Percentiles rank a stretch among this genome's conserved stretches.
These are phyloP conservation scores for Poecilia velifera DNA, from an alignment of 2,797 vertebrate genomes.

Conservation along the genomic window DNA sequence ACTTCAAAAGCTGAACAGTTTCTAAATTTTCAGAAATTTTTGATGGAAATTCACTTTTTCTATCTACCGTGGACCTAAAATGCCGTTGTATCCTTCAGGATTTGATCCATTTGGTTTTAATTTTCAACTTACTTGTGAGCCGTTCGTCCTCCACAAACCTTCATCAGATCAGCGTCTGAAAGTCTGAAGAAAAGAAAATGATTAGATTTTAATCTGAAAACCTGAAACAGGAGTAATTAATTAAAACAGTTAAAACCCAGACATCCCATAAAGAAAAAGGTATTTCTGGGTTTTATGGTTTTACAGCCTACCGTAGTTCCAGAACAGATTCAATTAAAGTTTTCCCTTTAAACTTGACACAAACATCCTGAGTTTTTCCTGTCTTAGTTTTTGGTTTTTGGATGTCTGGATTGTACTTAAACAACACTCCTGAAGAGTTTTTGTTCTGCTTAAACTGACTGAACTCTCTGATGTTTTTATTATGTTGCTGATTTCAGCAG, in stretches of 20 bases:
- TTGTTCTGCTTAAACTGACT: not conserved
- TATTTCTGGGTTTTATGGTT: not conserved
- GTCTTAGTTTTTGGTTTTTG: not conserved
- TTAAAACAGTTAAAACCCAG: not conserved
- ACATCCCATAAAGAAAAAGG: not conserved
- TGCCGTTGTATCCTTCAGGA: too few relatives aligned
- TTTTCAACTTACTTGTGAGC: constrained; percentile 90
- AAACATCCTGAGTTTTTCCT: not conserved
- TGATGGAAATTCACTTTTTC: too few relatives aligned
- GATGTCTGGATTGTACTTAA: too few relatives aligned
- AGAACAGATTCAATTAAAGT: not conserved
- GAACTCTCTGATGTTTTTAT: too few relatives aligned
- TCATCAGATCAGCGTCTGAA: constrained; percentile 86
- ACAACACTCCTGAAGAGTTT: not conserved
- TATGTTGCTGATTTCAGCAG: too few relatives aligned
- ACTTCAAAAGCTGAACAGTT: too few relatives aligned
- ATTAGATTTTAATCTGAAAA: not conserved
- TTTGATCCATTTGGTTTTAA: too few relatives aligned
- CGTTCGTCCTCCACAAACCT: constrained; percentile 90
- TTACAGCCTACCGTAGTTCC: not conserved
- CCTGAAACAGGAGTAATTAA: not conserved
- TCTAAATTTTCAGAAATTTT: too few relatives aligned
- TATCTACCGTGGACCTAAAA: too few relatives aligned
- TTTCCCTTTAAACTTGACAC: not conserved
- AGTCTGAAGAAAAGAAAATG: constrained; percentile 70